These are phyloP conservation scores for Ormyrus rosae DNA, from an alignment of 2,888 invertebrate species.

Conservation along the genomic window DNA sequence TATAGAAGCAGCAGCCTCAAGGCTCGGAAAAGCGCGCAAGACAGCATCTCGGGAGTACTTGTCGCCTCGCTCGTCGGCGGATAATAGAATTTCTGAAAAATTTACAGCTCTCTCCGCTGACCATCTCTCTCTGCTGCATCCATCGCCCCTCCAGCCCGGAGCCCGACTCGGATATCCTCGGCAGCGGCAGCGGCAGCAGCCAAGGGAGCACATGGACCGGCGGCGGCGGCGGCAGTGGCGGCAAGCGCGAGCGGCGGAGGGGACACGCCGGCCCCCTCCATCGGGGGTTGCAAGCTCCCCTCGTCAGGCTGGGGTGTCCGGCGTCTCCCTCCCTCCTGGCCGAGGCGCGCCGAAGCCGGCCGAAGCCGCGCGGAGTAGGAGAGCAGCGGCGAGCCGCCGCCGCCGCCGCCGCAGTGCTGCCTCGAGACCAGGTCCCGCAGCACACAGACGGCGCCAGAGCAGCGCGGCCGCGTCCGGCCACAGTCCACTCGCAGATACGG, in stretches of 20 bases:
- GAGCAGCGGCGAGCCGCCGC: constrained; percentile 26
- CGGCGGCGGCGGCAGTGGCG: constrained; percentile 46
- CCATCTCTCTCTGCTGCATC: neutral
- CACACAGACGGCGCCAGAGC: constrained; percentile 71
- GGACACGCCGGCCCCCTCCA: constrained; percentile 64
- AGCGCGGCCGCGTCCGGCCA: constrained; percentile 74
- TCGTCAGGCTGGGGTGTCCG: constrained; percentile 70
- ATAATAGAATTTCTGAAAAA: constrained; percentile 43
- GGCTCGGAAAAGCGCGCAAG: neutral
- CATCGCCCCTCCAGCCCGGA: neutral
- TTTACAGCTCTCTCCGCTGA: constrained; percentile 32
- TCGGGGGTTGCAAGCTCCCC: constrained; percentile 69
- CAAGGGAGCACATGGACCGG: constrained; percentile 29
- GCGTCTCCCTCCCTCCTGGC: constrained; percentile 56
- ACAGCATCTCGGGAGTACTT: neutral
- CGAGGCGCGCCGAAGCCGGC: constrained; percentile 72
- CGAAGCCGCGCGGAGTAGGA: constrained; percentile 61
- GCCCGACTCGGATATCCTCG: neutral
- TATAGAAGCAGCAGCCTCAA: no score
- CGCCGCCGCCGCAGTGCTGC: constrained; percentile 53
- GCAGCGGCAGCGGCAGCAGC: neutral
- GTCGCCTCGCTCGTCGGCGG: constrained; percentile 7
- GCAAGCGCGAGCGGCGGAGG: neutral
- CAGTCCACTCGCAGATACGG: constrained; percentile 76
- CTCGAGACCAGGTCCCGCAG: constrained; percentile 73